Percentiles rank a stretch among this genome's conserved stretches.
Conservation (phyloP, 1,140 invertebrate genomes). For the Elysia chlorotica region DNA sequence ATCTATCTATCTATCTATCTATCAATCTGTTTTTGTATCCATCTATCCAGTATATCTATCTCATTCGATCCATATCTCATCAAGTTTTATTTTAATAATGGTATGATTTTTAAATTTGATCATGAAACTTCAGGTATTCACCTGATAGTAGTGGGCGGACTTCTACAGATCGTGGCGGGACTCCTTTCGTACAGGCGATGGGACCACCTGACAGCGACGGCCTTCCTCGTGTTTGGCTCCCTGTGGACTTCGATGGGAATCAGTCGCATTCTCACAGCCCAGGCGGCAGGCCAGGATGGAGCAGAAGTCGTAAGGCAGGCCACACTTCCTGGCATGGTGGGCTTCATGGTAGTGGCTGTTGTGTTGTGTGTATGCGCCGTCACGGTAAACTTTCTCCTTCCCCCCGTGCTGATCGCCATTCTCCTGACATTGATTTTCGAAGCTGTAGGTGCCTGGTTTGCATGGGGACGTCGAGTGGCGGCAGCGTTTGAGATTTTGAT, state of each 20-base stretch:
- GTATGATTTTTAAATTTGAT: too few relatives aligned
- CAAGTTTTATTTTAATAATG: too few relatives aligned
- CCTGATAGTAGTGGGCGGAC: slow-evolving; percentile 43
- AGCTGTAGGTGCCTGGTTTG: slow-evolving; percentile 36
- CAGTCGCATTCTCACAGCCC: slow-evolving; percentile 30
- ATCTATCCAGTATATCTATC: background rate
- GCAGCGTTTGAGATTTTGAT: slow-evolving; percentile 48
- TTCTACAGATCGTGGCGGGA: slow-evolving; percentile 39
- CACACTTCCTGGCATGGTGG: slow-evolving; percentile 38
- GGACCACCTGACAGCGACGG: slow-evolving; percentile 44
- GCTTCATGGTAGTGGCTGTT: slow-evolving; percentile 39
- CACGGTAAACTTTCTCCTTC: slow-evolving; percentile 49
- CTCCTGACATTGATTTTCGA: slow-evolving; percentile 43
- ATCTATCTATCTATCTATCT: background rate
- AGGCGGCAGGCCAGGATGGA: background rate
- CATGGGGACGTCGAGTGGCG: slow-evolving; percentile 41
- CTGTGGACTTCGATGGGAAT: slow-evolving; percentile 46
- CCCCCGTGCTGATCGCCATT: slow-evolving; percentile 43
- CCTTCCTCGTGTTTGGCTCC: slow-evolving; percentile 41
- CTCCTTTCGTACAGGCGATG: slow-evolving; percentile 40
- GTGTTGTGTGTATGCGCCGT: slow-evolving; percentile 42
- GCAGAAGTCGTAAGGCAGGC: slow-evolving; percentile 24
- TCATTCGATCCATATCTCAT: too few relatives aligned
- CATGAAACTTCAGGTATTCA: slow-evolving; percentile 47
- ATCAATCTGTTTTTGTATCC: background rate